Evolutionary conservation across 2,113 vertebrate genomes (phyloP), one percentile per base, ranked within the genome.

Genomic region (Anthoscopus minutus): DNA sequence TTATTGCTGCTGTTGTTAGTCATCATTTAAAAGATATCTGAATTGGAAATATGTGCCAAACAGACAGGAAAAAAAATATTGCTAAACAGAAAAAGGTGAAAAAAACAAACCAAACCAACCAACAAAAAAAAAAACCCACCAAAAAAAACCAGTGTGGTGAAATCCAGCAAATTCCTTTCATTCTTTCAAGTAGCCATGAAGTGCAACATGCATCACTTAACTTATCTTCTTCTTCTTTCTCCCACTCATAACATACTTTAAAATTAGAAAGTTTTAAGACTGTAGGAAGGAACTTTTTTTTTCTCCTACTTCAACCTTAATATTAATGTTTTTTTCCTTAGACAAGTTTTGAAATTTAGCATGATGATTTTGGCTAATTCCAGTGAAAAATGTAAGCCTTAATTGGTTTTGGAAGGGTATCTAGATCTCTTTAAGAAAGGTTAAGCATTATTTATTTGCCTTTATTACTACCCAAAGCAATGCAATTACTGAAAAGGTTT

Each of bases 361-460:
- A 1, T 30, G 42, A 84, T 60, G 28, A 42, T 37, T 44, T 62
- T 86, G 48, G 44, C 50, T 89, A 70, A 86, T 88, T 88, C 58
- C 48, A 38, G 50, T 15, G 11, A 88, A 80, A 80, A 48, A 60
- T 11, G 37, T 27, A 58, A 86, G 28, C 30, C 24, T 72, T 83
- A 89, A 93, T 85, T 80, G 48, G 56, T 58, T 94, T 87, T 81
- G 23, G 64, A 89, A 86, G 48, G 81, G 47, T 82, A 71, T 76
- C 54, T 61, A 67, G 21, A 51, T 82, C 53, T 82, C 51, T 78
- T 35, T 62, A 61, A 83, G 70, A 87, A 95, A 96, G 67, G 57
- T 95, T 93, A 91, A 85, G 48, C 20, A 31, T 73, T 90, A 84
- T 95, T 94, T 90, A 81, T 96, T 96, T 96, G 72, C 83, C 47